A percentile compares a stretch with the other conserved stretches of the same genome.
Evolutionary conservation across 2,888 invertebrate genomes (phyloP).

Genomic region (Patella ulyssiponensis): DNA sequence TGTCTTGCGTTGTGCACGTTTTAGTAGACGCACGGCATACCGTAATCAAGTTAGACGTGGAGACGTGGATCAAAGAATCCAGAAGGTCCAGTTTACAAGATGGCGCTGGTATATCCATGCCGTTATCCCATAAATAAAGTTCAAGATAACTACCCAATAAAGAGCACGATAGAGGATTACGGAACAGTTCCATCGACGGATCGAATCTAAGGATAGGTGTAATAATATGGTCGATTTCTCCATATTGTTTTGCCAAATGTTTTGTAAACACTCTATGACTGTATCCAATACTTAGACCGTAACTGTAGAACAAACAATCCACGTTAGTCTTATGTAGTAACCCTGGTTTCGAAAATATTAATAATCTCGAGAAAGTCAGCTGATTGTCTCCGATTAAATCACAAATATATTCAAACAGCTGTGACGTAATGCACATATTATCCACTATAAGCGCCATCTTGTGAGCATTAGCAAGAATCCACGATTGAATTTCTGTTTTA

Average conservation of each 20-base stretch:
- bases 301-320: constrained; percentile 41
- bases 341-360: constrained; percentile 33
- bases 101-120: constrained; percentile 1
- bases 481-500: constrained; percentile 30
- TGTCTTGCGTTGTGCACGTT: neutral
- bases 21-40: neutral
- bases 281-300: constrained; percentile 41
- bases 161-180: constrained; percentile 41
- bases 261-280: constrained; percentile 34
- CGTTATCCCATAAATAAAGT: neutral
- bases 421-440: constrained; percentile 37
- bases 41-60: neutral
- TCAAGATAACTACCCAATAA: constrained; percentile 33
- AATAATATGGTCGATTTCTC: constrained; percentile 32
- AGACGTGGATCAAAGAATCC: neutral
- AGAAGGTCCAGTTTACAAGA: neutral
- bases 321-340: constrained; percentile 35
- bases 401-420: constrained; percentile 34
- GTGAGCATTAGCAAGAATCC: constrained; percentile 36
- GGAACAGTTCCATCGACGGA: constrained; percentile 36
- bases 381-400: constrained; percentile 31
- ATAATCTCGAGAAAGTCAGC: constrained; percentile 38
- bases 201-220: constrained; percentile 32
- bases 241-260: constrained; percentile 33
- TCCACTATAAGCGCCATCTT: constrained; percentile 42